Evolutionary conservation across 2,113 vertebrate genomes (phyloP).

Genomic region (Sus scrofa): T2T-Sscrofa CM000821.6:11114501-11115000

Average conservation of each 20-base stretch:
- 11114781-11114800: not conserved
- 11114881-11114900: not conserved
- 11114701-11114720: not conserved
- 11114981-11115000: not conserved
- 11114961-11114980: not conserved
- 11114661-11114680: too few relatives aligned
- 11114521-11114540: too few relatives aligned
- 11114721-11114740: not conserved
- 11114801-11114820: not conserved
- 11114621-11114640: too few relatives aligned
- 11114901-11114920: not conserved
- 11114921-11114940: not conserved
- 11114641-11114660: too few relatives aligned
- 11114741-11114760: too few relatives aligned
- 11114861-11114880: not conserved
- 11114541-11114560: too few relatives aligned
- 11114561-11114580: too few relatives aligned
- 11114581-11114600: too few relatives aligned
- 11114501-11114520: too few relatives aligned
- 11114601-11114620: too few relatives aligned
- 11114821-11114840: slow-evolving; percentile 1
- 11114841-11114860: not conserved
- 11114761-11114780: too few relatives aligned
- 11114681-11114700: not conserved
- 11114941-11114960: slow-evolving; percentile 10